Evolutionary conservation across 2,797 vertebrate species (phyloP), one percentile per base, ranked within the genome.

Genomic region (Sebastiscus tertius): DNA sequence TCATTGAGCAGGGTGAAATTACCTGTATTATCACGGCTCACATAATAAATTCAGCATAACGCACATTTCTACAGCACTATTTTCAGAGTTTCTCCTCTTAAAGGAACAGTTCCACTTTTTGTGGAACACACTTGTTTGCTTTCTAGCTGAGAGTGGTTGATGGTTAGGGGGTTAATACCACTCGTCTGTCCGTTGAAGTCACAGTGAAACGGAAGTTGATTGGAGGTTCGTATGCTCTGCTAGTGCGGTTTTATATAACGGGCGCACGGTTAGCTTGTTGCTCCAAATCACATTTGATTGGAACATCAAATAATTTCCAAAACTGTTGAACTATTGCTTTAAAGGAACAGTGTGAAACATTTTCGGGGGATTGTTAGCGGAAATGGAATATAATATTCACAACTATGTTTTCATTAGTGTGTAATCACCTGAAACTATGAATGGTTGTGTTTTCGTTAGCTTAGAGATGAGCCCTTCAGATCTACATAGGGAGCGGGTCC

Each of bases 11-110:
- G 26, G 18, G 9, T 46, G 4, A 69, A 29, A 39, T 64, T 8
- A 80, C 39, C 72, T 82, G 22, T 52, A 22, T 12, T 42, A 22
- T 61, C 5, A 49, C 27, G 68, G 56, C 36, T 84, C 27, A 60
- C 24, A 58, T 65, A 11, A 29, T 69, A 69, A 58, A 33, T 52
- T 77, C 31, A 71, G 31, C 29, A 16, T 71, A 39, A 63, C 24
- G 16, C 14, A 42, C 7, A 52, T 74, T 71, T 82, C 33, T 31
- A 20, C 39, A 56, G 59, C 36, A 72, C 29, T 58, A 24, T 71
- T 20, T 39, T 24, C 2, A 49, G 9, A 67, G 8, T 34, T 34
- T 46, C 22, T 49, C n/a, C 9, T 49, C 16, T 9, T 36, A 62
- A 61, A 39, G 3, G 10, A 26, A 65, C 29, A 61, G 34, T 31